These are phyloP conservation scores for Drosophila obscura DNA, from an alignment of 1,140 invertebrate genomes.

Conservation along the genomic window DNA sequence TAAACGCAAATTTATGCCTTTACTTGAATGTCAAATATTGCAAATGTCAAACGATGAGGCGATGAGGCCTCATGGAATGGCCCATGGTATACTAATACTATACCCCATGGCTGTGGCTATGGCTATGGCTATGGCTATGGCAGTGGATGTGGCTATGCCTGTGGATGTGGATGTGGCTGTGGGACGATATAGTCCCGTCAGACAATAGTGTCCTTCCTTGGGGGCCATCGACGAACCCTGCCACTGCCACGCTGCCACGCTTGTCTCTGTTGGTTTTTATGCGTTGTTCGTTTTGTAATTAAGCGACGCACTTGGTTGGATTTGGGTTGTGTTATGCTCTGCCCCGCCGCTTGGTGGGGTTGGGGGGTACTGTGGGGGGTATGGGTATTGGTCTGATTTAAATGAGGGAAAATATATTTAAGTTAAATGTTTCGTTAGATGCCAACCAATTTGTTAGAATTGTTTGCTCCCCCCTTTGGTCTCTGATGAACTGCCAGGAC, in stretches of 20 bases:
- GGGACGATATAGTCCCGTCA: constrained; percentile 15
- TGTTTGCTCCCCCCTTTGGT: background rate
- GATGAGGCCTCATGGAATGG: background rate
- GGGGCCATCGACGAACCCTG: constrained; percentile 38
- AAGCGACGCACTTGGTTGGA: constrained; percentile 77
- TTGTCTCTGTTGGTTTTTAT: constrained; percentile 73
- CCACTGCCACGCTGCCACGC: no score
- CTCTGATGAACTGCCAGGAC: constrained; percentile 19
- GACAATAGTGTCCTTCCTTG: constrained; percentile 48
- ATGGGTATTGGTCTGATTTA: constrained; percentile 16
- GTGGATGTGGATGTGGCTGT: background rate
- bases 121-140: background rate
- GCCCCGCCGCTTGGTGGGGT: constrained; percentile 13
- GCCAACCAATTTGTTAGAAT: no score
- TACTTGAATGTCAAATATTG: constrained; percentile 82
- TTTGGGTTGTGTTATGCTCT: constrained; percentile 32
- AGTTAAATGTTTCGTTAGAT: constrained; percentile 3
- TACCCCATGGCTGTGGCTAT: constrained; percentile 3
- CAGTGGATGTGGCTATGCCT: background rate
- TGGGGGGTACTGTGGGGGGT: background rate
- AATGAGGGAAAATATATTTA: constrained; percentile 13
- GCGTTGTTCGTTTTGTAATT: constrained; percentile 83
- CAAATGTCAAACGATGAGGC: constrained; percentile 69
- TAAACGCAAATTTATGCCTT: constrained; percentile 81
- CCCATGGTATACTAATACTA: constrained; percentile 5